Conservation (phyloP, 2,888 invertebrate species). For the Heliconius hortense region DNA sequence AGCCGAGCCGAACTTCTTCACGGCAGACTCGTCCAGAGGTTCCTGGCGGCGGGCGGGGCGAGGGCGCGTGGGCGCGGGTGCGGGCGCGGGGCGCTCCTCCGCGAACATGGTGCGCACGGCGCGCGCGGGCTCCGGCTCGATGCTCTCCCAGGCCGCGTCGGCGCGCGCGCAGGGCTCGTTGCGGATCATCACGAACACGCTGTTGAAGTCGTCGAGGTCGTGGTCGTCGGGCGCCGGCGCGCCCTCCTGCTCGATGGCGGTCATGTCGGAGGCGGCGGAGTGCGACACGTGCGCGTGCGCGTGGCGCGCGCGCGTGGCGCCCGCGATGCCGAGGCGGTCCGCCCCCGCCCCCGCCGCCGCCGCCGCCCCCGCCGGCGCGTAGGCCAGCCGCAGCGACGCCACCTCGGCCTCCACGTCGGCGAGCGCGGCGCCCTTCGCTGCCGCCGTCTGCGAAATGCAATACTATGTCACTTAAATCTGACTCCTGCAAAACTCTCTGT, state of each 20-base stretch:
- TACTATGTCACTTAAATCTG: neutral
- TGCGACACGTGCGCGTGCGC: constrained; percentile 57
- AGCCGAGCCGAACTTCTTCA: constrained; percentile 97
- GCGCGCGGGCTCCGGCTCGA: constrained; percentile 65
- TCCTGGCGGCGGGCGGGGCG: constrained; percentile 38
- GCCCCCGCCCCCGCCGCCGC: constrained; percentile 84
- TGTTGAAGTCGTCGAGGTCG: constrained; percentile 74
- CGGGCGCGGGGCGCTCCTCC: constrained; percentile 36
- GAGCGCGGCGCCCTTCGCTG: constrained; percentile 56
- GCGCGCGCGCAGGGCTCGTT: constrained; percentile 64
- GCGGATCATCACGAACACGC: constrained; percentile 83
- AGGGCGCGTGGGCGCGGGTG: constrained; percentile 34
- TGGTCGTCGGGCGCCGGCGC: constrained; percentile 55
- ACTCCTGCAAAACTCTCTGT: too few relatives aligned
- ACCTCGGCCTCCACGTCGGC: constrained; percentile 85
- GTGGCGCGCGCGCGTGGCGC: constrained; percentile 56
- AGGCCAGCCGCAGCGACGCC: constrained; percentile 87
- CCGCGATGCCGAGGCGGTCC: constrained; percentile 95
- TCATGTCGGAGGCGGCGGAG: constrained; percentile 95
- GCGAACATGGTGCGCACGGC: constrained; percentile 66
- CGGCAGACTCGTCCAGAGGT: constrained; percentile 87
- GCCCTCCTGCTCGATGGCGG: constrained; percentile 93
- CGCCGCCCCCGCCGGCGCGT: constrained; percentile 85
- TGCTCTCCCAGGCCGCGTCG: constrained; percentile 56
- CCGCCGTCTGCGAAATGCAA: constrained; percentile 42